These are phyloP conservation scores for Aphaenogaster rudis DNA, from an alignment of 1,140 invertebrate genomes.

Conservation along the genomic window DNA sequence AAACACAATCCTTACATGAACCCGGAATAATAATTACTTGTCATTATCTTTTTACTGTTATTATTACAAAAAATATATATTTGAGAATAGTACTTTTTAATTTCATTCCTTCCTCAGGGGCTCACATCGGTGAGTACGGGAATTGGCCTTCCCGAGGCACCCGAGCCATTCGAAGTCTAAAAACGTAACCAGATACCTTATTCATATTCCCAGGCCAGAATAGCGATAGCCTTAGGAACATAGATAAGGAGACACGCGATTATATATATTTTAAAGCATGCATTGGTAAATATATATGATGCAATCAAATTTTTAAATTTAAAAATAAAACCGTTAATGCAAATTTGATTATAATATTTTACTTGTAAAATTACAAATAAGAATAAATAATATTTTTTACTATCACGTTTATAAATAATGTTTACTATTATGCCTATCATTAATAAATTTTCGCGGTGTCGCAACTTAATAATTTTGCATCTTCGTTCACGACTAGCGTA, in stretches of 20 bases:
- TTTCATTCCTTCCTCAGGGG: background rate
- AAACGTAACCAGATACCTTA: constrained; percentile 15
- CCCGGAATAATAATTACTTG: background rate
- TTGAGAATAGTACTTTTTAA: constrained; percentile 2
- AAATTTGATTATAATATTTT: background rate
- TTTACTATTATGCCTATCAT: background rate
- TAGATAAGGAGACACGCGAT: background rate
- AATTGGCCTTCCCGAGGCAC: background rate
- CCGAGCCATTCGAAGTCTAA: background rate
- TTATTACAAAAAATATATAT: background rate
- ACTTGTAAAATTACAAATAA: background rate
- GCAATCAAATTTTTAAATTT: background rate
- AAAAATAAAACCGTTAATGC: background rate
- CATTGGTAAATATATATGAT: background rate
- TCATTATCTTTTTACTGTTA: background rate
- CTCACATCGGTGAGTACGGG: background rate
- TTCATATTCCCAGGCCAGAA: background rate
- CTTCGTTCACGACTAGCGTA: background rate
- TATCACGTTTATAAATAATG: background rate
- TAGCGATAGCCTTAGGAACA: background rate
- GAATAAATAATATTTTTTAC: background rate
- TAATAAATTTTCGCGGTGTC: background rate
- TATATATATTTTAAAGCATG: background rate
- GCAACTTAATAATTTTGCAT: constrained; percentile 9
- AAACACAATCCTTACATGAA: no score